phyloP scores from a whole-genome alignment of 1,140 invertebrate species.

The Colletes latitarsis region DNA sequence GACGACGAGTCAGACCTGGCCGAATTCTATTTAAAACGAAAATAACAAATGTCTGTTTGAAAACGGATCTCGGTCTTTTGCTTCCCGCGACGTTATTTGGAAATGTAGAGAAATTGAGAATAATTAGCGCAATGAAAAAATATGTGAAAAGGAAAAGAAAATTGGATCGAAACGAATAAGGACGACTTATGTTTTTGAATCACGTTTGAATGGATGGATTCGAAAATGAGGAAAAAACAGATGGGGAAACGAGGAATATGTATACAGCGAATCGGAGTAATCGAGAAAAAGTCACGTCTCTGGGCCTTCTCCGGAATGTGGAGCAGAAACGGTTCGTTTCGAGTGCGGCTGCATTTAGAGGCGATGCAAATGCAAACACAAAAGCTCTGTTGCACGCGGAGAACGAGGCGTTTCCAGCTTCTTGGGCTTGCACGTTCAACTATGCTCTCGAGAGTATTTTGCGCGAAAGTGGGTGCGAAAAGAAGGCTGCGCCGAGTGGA shows the following conservation, averaged over 20 bases:
- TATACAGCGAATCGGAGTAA: background rate
- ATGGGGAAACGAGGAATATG: too few species aligned
- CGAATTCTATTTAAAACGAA: too few species aligned
- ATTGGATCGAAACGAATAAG: too few species aligned
- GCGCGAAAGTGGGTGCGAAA: slow-evolving; percentile 33
- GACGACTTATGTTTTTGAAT: too few species aligned
- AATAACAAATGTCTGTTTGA: too few species aligned
- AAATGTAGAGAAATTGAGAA: too few species aligned
- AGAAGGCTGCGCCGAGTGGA: slow-evolving; percentile 20
- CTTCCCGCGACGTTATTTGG: too few species aligned
- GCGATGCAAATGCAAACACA: slow-evolving; percentile 35
- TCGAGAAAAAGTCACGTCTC: slow-evolving; percentile 26
- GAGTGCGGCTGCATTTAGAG: slow-evolving; percentile 36
- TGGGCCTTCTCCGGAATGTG: slow-evolving; percentile 16
- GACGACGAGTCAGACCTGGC: too few species aligned
- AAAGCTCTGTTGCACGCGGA: slow-evolving; percentile 26
- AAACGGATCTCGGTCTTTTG: too few species aligned
- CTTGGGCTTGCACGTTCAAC: slow-evolving; percentile 11
- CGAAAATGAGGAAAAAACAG: background rate
- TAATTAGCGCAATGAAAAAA: too few species aligned
- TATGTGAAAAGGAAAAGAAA: too few species aligned
- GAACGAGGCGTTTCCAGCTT: slow-evolving; percentile 12
- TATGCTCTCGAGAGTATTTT: slow-evolving; percentile 25
- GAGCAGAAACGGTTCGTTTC: slow-evolving; percentile 39
- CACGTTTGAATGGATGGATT: too few species aligned